phyloP scores from a whole-genome alignment of 1,140 invertebrate species.

The Arion vulgaris region DNA sequence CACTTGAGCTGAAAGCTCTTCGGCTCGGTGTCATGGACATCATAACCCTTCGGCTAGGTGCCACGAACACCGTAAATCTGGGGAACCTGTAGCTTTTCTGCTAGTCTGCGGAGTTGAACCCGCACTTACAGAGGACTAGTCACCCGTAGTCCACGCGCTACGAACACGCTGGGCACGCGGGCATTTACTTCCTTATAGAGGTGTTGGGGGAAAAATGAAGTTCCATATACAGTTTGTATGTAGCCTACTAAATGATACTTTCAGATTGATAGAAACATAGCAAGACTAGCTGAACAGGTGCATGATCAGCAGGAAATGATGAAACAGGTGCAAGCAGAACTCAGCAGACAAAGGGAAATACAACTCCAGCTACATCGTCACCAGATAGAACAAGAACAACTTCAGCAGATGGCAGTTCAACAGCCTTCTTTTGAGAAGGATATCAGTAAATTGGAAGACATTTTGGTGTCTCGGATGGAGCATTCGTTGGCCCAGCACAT shows the following conservation, averaged over 20 bases:
- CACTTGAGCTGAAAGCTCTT: too few relatives aligned
- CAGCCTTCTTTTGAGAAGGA: slow-evolving; percentile 62
- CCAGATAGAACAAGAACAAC: slow-evolving; percentile 55
- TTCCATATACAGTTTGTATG: too few relatives aligned
- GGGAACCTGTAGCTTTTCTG: too few relatives aligned
- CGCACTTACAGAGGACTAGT: too few relatives aligned
- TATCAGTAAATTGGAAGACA: slow-evolving; percentile 55
- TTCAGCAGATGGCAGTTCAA: slow-evolving; percentile 49
- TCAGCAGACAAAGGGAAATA: slow-evolving; percentile 56
- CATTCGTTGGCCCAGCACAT: slow-evolving; percentile 61
- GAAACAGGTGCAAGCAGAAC: slow-evolving; percentile 52
- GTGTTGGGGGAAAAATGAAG: too few relatives aligned
- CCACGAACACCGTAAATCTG: too few relatives aligned
- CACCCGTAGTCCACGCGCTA: too few relatives aligned
- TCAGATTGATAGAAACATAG: slow-evolving; percentile 20
- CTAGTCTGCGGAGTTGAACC: too few relatives aligned
- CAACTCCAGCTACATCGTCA: slow-evolving; percentile 57
- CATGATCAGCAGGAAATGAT: slow-evolving; percentile 47
- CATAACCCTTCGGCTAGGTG: too few relatives aligned
- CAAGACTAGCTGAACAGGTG: slow-evolving; percentile 9
- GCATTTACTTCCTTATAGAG: too few relatives aligned
- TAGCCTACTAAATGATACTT: background rate
- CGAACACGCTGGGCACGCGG: too few relatives aligned
- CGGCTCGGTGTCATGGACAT: too few relatives aligned
- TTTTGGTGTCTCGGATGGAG: slow-evolving; percentile 61